phyloP scores from a whole-genome alignment of 2,113 vertebrate genomes.

The Onychostoma macrolepis region DNA sequence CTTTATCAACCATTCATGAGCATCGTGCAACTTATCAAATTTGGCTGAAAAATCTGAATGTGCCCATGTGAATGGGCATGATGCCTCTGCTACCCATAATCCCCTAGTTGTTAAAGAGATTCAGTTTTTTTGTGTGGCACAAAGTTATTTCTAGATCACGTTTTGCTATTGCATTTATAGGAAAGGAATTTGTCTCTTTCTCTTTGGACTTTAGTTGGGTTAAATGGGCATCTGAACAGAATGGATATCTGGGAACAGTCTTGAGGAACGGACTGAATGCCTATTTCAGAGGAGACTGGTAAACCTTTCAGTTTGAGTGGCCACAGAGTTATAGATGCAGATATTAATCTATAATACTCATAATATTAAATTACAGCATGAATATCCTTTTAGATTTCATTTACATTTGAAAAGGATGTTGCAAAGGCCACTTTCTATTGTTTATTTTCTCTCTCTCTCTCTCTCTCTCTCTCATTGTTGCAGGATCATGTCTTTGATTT shows the following conservation, averaged over 20 bases:
- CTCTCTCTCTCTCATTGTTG: constrained; percentile 23
- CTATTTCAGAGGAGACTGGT: constrained; percentile 75
- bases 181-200: not conserved
- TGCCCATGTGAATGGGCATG: not conserved
- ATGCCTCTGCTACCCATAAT: not conserved
- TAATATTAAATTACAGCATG: not conserved
- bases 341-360: not conserved
- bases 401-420: not conserved
- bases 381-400: not conserved
- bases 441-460: not conserved
- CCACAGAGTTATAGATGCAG: not conserved
- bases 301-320: constrained; percentile 40
- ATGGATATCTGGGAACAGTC: constrained; percentile 77
- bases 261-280: constrained; percentile 76
- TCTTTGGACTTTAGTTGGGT: constrained; percentile 69
- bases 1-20: not conserved
- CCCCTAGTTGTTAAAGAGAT: not conserved
- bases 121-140: not conserved
- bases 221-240: constrained; percentile 80
- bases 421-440: not conserved
- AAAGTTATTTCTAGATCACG: not conserved
- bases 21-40: not conserved
- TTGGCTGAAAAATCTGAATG: not conserved
- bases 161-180: not conserved
- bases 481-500: constrained; percentile 74